Evolutionary conservation across 2,797 vertebrate genomes (phyloP).

Genomic region (Numenius phaeopus): DNA sequence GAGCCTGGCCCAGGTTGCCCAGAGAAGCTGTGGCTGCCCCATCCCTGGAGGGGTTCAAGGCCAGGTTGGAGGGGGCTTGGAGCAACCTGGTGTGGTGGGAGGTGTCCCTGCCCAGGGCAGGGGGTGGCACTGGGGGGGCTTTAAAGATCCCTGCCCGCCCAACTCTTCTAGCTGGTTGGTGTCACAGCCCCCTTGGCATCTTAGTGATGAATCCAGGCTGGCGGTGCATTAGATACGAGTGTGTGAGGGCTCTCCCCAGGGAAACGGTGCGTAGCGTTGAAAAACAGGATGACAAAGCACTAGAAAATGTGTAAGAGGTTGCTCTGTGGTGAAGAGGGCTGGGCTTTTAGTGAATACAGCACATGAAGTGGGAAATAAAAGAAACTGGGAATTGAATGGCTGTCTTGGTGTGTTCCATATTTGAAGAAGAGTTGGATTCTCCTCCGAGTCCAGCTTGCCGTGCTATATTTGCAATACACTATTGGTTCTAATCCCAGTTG

Average conservation of each 20-base stretch:
- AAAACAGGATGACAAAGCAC: neutral
- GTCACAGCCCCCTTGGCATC: rapidly evolving
- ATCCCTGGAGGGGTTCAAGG: no score
- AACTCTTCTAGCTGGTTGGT: neutral
- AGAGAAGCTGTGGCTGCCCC: no score
- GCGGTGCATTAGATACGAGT: neutral
- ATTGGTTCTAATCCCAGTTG: conserved; percentile 54
- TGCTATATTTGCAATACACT: conserved; percentile 39
- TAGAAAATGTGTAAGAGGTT: neutral
- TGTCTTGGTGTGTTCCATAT: neutral
- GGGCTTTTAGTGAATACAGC: neutral
- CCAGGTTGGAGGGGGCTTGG: no score
- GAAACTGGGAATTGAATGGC: neutral
- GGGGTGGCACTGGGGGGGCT: no score
- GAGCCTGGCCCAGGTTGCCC: no score
- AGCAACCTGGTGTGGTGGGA: neutral
- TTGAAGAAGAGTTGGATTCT: neutral
- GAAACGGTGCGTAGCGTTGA: rapidly evolving
- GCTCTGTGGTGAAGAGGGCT: neutral
- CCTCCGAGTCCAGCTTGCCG: neutral
- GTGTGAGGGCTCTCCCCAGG: neutral
- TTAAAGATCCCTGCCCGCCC: no score
- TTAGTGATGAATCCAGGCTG: rapidly evolving
- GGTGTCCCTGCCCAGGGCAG: no score
- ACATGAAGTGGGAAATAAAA: neutral